Base-by-base conservation (phyloP, 2,888 invertebrate species). In the Athrips mouffetella region DNA sequence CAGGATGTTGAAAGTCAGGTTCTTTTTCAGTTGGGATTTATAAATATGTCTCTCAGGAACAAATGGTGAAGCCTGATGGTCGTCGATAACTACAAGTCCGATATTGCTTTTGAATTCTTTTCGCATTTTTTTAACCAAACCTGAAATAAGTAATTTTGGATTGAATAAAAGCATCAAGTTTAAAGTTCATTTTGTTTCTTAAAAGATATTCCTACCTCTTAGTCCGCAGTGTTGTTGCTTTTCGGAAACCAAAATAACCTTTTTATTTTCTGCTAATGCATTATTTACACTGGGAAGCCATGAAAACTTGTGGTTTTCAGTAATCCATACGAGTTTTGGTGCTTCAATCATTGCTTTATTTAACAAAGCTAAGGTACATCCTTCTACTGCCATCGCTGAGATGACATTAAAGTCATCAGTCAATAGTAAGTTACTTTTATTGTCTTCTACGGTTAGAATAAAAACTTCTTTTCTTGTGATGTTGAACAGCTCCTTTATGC, bases 1-100 rank as follows among this genome's bases (percentile, higher is more conserved):
- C n/a, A n/a, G n/a, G n/a, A 96, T 89, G 67, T 95, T 96, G 50
- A 93, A 75, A 1, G 91, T 87, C 46, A 96, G 72, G 65, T 94
- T 91, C 50, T 91, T 90, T 7, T 82, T 61, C 0, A 92, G 59
- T 58, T 92, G 91, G 4, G 81, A 64, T 3, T 71, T 67, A 50
- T 90, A 91, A 3, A 91, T 62, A 1, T 7, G 1, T 18, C 76
- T 70, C 50, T 86, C 65, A 0, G 80, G 5, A 46, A 89, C 80
- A 52, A 92, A 92, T 3, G 73, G 57, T 0, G 90, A 90, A 0
- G 89, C 89, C 44, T 66, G 54, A n/a, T 61, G 57, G 51, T 89
- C 89, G 35, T 87, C 67, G 15, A 91, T 81, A 15, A 91, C 79
- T 1, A 92, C 59, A 11, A 85, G 75, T 16, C 84, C 73, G 21